Base-by-base conservation (phyloP, 2,797 vertebrate genomes). In the Danio tinwini region DNA sequence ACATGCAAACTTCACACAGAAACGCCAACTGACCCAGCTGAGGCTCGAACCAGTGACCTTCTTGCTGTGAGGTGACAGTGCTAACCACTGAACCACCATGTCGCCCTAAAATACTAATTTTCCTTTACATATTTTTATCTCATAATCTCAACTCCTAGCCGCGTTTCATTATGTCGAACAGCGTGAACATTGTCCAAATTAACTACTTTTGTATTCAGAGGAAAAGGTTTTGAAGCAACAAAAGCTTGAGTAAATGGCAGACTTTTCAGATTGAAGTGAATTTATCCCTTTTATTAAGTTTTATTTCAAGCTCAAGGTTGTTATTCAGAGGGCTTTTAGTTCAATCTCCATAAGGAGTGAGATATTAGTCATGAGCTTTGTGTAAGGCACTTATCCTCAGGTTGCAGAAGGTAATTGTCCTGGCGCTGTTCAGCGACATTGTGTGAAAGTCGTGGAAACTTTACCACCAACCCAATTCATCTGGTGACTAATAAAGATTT, bases 401-500 rank as follows among this genome's bases (percentile, higher is more conserved):
- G 49, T 53, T 19, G 9, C 29, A 69, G 10, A 29, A 6, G n/a
- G 7, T 13, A 42, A 21, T 58, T 5, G 12, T 55, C 17, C 42
- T 56, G 11, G 39, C 17, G 55, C n/a, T 55, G 50, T 42, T 55
- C n/a, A 44, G 39, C 2, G 39, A 42, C 47, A 40, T 40, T 19
- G 45, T 52, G n/a, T 52, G 4, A 50, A 62, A 74, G 37, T 14
- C 17, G n/a, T 52, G 44, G 7, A 64, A 53, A 19, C 47, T 53
- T 42, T 53, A 55, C 7, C 12, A 11, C 50, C 11, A 8, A 19
- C n/a, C 39, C 12, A 42, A n/a, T 42, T 16, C 62, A 16, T 74
- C 13, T 47, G 19, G 14, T 39, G 71, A 61, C 44, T 17, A 61
- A 74, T 65, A 45, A 53, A 53, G 13, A 13, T 76, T 21, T 16